Percentiles rank a stretch among this genome's conserved stretches.
Evolutionary conservation across 2,113 vertebrate species (phyloP).

Genomic region (Rhineura floridana): DNA sequence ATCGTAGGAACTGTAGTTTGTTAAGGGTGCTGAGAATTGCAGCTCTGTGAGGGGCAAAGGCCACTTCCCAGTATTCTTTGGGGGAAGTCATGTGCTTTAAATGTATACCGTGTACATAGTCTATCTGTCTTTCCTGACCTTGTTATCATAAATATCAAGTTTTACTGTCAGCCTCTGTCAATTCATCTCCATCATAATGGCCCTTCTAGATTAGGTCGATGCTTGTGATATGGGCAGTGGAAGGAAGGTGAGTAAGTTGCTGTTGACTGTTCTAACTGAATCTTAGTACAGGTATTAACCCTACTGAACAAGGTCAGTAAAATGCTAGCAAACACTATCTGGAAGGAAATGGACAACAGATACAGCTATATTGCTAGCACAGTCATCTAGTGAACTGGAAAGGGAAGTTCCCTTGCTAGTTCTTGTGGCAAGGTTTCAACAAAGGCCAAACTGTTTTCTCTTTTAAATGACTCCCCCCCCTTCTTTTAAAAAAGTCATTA

Average conservation of each 20-base stretch:
- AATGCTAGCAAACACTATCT: background rate
- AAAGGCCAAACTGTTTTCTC: constrained; percentile 62
- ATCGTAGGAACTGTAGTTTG: too few species aligned
- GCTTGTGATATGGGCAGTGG: background rate
- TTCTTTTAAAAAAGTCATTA: background rate
- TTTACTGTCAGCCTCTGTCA: background rate
- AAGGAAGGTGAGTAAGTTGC: background rate
- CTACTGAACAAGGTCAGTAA: background rate
- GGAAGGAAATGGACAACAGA: background rate
- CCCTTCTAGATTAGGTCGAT: background rate
- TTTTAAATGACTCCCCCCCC: background rate
- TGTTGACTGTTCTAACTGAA: background rate
- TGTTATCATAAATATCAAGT: background rate
- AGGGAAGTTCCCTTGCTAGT: constrained; percentile 45
- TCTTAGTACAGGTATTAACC: background rate
- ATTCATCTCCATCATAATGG: background rate
- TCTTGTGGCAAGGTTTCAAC: constrained; percentile 47
- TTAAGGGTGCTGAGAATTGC: too few species aligned
- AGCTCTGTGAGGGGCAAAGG: too few species aligned
- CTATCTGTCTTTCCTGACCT: background rate
- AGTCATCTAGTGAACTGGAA: constrained; percentile 20
- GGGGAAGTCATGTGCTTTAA: too few species aligned
- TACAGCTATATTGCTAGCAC: background rate
- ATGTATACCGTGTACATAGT: too few species aligned
- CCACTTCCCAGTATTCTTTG: too few species aligned